A percentile compares a stretch with the other conserved stretches of the same genome.
phyloP scores from a whole-genome alignment of 2,797 vertebrate genomes.

The Trachurus trachurus region DNA sequence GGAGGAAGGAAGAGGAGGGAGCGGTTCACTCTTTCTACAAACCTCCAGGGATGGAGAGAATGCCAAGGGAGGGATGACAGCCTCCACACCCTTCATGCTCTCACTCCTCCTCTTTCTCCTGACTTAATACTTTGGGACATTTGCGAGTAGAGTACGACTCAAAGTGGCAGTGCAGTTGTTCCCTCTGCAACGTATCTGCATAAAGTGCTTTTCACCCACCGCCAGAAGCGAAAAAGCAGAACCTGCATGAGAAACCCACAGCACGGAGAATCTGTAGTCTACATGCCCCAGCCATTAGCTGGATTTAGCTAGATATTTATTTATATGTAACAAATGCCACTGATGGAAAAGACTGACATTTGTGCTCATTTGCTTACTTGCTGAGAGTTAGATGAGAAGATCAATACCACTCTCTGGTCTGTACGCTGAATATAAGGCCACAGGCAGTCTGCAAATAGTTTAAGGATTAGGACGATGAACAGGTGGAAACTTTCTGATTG shows the following conservation, averaged over 20 bases:
- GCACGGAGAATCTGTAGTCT: background rate
- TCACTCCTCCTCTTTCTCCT: slow-evolving; percentile 21
- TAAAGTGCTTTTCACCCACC: background rate
- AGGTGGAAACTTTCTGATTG: background rate
- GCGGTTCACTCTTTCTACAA: slow-evolving; percentile 64
- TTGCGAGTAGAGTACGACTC: slow-evolving; percentile 15
- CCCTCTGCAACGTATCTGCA: slow-evolving; percentile 8
- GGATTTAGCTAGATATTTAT: background rate
- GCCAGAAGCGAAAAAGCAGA: slow-evolving; percentile 8
- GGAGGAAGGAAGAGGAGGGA: slow-evolving; percentile 83
- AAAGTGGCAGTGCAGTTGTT: background rate
- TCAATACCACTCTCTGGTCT: background rate
- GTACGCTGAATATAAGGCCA: slow-evolving; percentile 1
- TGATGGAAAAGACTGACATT: background rate
- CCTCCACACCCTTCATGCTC: slow-evolving; percentile 41
- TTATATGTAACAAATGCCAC: background rate
- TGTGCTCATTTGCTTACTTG: background rate
- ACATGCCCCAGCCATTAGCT: background rate
- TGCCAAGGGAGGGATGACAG: slow-evolving; percentile 52
- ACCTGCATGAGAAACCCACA: slow-evolving; percentile 18
- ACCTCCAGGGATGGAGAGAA: slow-evolving; percentile 72
- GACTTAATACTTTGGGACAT: slow-evolving; percentile 39
- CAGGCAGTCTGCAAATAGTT: background rate
- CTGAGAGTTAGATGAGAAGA: background rate
- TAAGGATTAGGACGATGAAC: background rate